Percentiles rank a stretch among this genome's conserved stretches.
These are phyloP conservation scores for Maconellicoccus hirsutus DNA, from an alignment of 1,140 invertebrate species.

Conservation along the genomic window DNA sequence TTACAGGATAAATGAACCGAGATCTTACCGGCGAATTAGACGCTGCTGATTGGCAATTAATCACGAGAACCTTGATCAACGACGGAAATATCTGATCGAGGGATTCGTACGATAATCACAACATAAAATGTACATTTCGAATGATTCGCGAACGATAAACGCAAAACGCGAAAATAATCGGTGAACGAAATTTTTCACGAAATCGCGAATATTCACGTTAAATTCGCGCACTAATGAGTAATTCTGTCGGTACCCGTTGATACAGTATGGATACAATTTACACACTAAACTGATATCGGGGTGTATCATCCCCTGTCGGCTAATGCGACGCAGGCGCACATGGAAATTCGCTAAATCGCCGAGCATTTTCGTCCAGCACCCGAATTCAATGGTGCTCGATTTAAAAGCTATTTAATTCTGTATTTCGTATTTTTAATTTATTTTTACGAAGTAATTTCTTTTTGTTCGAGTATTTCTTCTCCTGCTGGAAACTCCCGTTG, in stretches of 20 bases:
- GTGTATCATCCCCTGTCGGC: neutral
- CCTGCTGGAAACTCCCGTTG: neutral
- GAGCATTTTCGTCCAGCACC: neutral
- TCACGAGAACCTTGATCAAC: neutral
- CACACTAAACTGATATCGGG: neutral
- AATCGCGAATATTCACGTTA: neutral
- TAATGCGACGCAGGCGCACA: neutral
- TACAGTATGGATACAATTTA: neutral
- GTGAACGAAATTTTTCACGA: neutral
- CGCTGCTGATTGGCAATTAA: neutral
- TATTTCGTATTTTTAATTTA: constrained; percentile 1
- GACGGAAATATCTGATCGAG: neutral
- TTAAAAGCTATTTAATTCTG: constrained; percentile 5
- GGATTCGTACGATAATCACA: neutral
- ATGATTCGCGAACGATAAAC: too few species aligned
- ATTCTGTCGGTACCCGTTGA: neutral
- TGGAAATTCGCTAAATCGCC: neutral
- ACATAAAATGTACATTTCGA: neutral
- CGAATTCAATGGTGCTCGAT: constrained; percentile 1
- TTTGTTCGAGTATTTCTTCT: neutral
- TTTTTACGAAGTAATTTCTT: neutral
- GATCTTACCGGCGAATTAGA: neutral
- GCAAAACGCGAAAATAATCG: neutral
- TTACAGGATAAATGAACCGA: neutral
- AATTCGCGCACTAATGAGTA: neutral